Conservation (phyloP, 2,797 vertebrate species). For the Myiotriccus ornatus region DNA sequence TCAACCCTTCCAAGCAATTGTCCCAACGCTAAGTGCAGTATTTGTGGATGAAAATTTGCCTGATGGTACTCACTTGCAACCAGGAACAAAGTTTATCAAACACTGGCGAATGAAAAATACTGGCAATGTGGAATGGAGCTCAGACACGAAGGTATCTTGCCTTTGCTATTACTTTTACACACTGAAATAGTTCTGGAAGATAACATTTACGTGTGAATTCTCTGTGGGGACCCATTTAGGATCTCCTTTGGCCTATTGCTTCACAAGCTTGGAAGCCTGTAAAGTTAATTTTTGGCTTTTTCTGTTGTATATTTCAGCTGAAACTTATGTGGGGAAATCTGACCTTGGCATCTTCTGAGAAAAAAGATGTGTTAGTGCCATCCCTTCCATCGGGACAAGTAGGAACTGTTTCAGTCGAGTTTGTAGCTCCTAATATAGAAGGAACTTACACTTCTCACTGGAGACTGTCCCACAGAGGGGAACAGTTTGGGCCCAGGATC, state of each 20-base stretch:
- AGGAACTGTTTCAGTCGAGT: slow-evolving; percentile 92
- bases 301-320: slow-evolving; percentile 76
- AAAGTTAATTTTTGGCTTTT: background rate
- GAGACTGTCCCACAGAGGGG: slow-evolving; percentile 93
- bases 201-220: background rate
- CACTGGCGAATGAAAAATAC: slow-evolving; percentile 99
- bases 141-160: slow-evolving; percentile 91
- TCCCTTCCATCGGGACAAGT: slow-evolving; percentile 89
- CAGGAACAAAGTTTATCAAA: slow-evolving; percentile 95
- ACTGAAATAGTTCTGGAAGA: background rate
- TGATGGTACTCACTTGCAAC: slow-evolving; percentile 92
- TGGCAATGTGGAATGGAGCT: slow-evolving; percentile 91
- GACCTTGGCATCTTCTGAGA: slow-evolving; percentile 85
- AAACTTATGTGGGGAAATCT: slow-evolving; percentile 99
- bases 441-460: slow-evolving; percentile 98
- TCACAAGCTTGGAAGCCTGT: background rate
- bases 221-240: background rate
- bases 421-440: slow-evolving; percentile 89
- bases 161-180: background rate
- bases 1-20: slow-evolving; percentile 86
- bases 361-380: slow-evolving; percentile 88
- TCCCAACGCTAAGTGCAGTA: slow-evolving; percentile 91
- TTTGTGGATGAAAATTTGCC: slow-evolving; percentile 99
- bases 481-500: slow-evolving; percentile 94
- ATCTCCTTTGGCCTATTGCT: background rate